Conservation (phyloP, 2,113 vertebrate species). For the Syrmaticus mikado region DNA sequence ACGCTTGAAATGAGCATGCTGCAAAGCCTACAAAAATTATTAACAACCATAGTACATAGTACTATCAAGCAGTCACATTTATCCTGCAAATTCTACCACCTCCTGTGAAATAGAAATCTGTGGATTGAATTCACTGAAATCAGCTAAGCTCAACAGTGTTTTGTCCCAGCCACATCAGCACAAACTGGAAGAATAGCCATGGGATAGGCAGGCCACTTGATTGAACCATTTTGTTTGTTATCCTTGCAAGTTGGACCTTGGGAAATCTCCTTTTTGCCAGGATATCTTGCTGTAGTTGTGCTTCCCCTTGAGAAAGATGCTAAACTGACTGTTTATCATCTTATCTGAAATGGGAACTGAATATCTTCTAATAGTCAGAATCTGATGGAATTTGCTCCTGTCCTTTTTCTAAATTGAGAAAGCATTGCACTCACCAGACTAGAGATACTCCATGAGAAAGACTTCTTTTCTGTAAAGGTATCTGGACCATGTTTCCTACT, state of each 20-base stretch:
- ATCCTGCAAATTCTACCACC: not conserved
- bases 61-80: not conserved
- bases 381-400: not conserved
- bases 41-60: not conserved
- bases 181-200: not conserved
- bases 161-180: not conserved
- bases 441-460: not conserved
- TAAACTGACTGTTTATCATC: not conserved
- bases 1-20: not conserved
- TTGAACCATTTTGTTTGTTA: not conserved
- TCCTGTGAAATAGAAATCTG: not conserved
- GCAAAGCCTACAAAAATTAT: not conserved
- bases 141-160: not conserved
- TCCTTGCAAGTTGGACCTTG: not conserved
- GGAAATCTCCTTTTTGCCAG: not conserved
- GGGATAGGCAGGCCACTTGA: not conserved
- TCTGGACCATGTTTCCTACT: not conserved
- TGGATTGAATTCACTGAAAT: not conserved
- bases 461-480: constrained; percentile 16
- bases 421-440: not conserved
- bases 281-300: not conserved
- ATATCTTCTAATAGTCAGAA: not conserved
- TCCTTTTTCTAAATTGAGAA: not conserved
- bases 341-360: not conserved
- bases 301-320: not conserved